Evolutionary conservation across 2,888 invertebrate genomes (phyloP).

Genomic region (Diadegma fenestrale): DNA sequence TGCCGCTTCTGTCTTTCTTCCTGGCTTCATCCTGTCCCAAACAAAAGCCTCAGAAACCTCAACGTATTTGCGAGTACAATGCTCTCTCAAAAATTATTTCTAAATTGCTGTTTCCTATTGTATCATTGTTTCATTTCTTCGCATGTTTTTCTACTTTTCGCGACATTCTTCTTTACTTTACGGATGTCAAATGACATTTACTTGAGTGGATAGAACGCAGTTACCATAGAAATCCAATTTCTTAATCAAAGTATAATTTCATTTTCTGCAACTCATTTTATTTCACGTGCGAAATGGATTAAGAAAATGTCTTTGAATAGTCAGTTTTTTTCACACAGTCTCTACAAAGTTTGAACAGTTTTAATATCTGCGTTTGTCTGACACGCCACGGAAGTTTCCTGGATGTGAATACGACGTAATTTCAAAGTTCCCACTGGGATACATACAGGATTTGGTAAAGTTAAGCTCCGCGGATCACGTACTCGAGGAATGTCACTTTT

Average conservation of each 20-base stretch:
- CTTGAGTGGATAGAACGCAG: neutral
- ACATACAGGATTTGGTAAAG: neutral
- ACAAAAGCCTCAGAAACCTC: slow-evolving; percentile 7
- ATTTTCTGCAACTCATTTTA: neutral
- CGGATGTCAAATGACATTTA: neutral
- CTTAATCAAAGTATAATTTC: neutral
- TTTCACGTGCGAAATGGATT: neutral
- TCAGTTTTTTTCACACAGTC: neutral
- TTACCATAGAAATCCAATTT: neutral
- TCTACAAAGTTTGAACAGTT: neutral
- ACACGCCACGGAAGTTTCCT: neutral
- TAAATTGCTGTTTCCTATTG: neutral
- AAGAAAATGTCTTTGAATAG: neutral
- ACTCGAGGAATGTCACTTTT: neutral
- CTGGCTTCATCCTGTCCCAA: neutral
- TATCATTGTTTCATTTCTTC: neutral
- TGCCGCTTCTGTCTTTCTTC: slow-evolving; percentile 25
- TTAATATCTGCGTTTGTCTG: neutral
- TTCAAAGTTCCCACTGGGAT: neutral
- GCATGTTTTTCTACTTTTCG: neutral
- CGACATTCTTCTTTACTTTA: neutral
- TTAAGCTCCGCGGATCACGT: neutral
- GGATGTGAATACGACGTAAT: neutral
- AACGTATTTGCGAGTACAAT: neutral
- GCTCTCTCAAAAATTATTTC: neutral